phyloP scores from a whole-genome alignment of 2,797 vertebrate genomes.

The Austrolebias charrua region DNA sequence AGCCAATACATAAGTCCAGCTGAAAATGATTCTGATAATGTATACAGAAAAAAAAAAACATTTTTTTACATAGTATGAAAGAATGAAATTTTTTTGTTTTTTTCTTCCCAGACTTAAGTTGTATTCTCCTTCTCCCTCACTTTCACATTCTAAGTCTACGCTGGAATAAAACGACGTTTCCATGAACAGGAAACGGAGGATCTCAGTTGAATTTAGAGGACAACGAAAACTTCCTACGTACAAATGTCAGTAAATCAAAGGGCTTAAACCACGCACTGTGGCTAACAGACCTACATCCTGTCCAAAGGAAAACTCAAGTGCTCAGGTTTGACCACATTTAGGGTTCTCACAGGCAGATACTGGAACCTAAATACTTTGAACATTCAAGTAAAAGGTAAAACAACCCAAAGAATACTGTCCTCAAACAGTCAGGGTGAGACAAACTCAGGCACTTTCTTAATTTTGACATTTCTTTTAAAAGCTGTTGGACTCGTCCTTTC shows the following conservation, averaged over 20 bases:
- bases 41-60: conserved; percentile 88
- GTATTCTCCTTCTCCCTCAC: conserved; percentile 85
- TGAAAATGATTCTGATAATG: conserved; percentile 96
- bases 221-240: conserved; percentile 65
- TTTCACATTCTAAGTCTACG: conserved; percentile 95
- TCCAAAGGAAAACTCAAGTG: conserved; percentile 58
- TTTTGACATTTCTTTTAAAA: conserved; percentile 79
- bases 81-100: conserved; percentile 76
- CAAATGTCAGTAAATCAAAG: conserved; percentile 58
- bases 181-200: conserved; percentile 60
- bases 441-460: conserved; percentile 99
- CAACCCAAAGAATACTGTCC: conserved; percentile 83
- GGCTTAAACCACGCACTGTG: conserved; percentile 42
- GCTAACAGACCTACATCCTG: conserved; percentile 46
- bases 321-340: conserved; percentile 67
- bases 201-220: conserved; percentile 67
- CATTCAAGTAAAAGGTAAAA: conserved; percentile 97
- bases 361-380: conserved; percentile 86
- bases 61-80: conserved; percentile 92
- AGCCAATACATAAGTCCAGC: conserved; percentile 98
- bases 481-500: conserved; percentile 72
- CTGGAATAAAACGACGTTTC: conserved; percentile 75
- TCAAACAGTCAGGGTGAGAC: conserved; percentile 90
- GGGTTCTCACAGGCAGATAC: conserved; percentile 80
- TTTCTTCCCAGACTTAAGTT: conserved; percentile 82